A percentile compares a stretch with the other conserved stretches of the same genome.
These are phyloP conservation scores for Polylopha cassiicola DNA, from an alignment of 2,888 invertebrate species.

Conservation along the genomic window DNA sequence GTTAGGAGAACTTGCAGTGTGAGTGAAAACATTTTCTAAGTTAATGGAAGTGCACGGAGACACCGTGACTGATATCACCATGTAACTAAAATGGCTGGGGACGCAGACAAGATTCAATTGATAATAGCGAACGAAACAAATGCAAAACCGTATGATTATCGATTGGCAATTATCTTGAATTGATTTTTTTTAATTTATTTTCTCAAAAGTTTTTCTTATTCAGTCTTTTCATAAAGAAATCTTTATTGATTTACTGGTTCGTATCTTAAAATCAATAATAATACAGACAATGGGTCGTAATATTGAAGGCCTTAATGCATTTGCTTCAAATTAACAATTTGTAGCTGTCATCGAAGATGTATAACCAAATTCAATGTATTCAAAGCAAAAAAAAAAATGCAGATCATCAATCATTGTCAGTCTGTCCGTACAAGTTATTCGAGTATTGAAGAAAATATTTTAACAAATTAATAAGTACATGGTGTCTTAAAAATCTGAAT, in stretches of 20 bases:
- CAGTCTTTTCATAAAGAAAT: too few relatives aligned
- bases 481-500: too few relatives aligned
- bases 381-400: constrained; percentile 18
- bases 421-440: constrained; percentile 6
- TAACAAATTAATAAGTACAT: too few relatives aligned
- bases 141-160: too few relatives aligned
- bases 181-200: too few relatives aligned
- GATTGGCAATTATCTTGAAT: too few relatives aligned
- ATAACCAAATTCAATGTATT: constrained; percentile 25
- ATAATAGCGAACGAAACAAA: too few relatives aligned
- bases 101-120: too few relatives aligned
- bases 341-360: constrained; percentile 19
- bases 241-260: too few relatives aligned
- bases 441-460: constrained; percentile 9
- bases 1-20: constrained; percentile 24
- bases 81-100: too few relatives aligned
- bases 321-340: constrained; percentile 18
- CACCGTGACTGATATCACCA: too few relatives aligned
- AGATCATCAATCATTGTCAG: constrained; percentile 19
- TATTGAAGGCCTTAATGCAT: constrained; percentile 7
- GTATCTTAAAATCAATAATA: neutral
- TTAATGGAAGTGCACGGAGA: neutral
- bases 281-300: neutral
- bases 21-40: constrained; percentile 14
- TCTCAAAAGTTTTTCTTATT: too few relatives aligned